Percentiles rank a stretch among this genome's conserved stretches.
Conservation (phyloP, 1,140 invertebrate genomes). For the Magallana gigas region DNA sequence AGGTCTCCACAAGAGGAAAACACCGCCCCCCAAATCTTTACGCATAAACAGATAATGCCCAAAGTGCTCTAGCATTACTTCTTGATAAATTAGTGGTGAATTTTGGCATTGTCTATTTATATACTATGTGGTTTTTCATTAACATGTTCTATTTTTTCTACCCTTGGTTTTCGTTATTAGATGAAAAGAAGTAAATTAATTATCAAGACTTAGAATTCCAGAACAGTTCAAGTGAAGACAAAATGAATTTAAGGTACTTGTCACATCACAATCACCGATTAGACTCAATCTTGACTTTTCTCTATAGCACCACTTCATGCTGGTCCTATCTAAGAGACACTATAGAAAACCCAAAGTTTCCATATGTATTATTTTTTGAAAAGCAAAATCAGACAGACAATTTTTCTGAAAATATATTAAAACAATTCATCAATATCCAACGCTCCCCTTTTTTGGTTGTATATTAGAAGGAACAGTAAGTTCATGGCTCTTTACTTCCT, state of each 20-base stretch:
- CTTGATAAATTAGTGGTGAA: neutral
- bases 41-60: neutral
- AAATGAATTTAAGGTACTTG: no score
- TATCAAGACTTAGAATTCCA: no score
- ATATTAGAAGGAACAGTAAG: neutral
- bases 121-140: neutral
- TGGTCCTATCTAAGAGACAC: no score
- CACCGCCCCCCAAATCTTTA: neutral
- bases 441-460: neutral
- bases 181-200: no score
- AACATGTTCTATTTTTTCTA: no score
- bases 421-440: slow-evolving; percentile 26
- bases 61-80: neutral
- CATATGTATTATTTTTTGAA: neutral
- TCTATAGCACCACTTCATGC: no score
- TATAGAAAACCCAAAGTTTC: slow-evolving; percentile 3
- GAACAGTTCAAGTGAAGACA: no score
- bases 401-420: slow-evolving; percentile 6
- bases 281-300: no score
- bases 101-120: neutral
- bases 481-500: neutral
- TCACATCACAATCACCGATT: no score
- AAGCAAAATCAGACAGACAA: neutral
- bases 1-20: neutral
- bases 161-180: no score